These are phyloP conservation scores for Drosophila affinis DNA, from an alignment of 2,888 invertebrate species.

Conservation along the genomic window DNA sequence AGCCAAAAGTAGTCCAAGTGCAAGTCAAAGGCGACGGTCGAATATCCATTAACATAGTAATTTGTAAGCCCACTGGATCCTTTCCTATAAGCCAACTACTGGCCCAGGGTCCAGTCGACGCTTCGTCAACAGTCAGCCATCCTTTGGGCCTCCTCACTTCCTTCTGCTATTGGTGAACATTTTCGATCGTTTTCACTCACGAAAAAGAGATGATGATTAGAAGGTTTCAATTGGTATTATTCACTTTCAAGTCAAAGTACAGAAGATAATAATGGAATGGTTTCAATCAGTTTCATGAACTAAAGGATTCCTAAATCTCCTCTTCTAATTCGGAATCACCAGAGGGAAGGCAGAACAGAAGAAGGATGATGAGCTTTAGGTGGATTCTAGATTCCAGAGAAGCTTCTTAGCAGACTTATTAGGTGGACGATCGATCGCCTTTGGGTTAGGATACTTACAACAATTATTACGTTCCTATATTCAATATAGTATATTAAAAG, in stretches of 20 bases:
- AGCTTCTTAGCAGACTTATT: constrained; percentile 13
- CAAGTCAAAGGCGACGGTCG: constrained; percentile 15
- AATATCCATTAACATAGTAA: constrained; percentile 29
- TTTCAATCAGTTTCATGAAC: neutral
- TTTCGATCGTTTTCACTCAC: neutral
- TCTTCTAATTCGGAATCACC: neutral
- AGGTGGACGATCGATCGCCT: constrained; percentile 26
- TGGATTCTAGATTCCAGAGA: neutral
- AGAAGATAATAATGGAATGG: neutral
- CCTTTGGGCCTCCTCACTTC: neutral
- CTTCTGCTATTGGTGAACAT: neutral
- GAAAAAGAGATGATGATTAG: too few species aligned
- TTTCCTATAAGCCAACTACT: constrained; percentile 25
- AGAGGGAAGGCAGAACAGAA: neutral
- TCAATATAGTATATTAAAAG: constrained; percentile 57
- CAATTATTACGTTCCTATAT: constrained; percentile 81
- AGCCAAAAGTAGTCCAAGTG: constrained; percentile 54
- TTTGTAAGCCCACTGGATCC: constrained; percentile 38
- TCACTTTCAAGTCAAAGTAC: too few species aligned
- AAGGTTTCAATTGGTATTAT: too few species aligned
- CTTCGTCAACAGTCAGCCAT: constrained; percentile 20
- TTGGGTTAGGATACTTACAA: constrained; percentile 41
- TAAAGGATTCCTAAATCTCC: too few species aligned
- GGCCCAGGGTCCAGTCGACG: constrained; percentile 14
- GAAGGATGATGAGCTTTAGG: neutral